Evolutionary conservation across 2,797 vertebrate species (phyloP).

Genomic region (Onychomys torridus): DNA sequence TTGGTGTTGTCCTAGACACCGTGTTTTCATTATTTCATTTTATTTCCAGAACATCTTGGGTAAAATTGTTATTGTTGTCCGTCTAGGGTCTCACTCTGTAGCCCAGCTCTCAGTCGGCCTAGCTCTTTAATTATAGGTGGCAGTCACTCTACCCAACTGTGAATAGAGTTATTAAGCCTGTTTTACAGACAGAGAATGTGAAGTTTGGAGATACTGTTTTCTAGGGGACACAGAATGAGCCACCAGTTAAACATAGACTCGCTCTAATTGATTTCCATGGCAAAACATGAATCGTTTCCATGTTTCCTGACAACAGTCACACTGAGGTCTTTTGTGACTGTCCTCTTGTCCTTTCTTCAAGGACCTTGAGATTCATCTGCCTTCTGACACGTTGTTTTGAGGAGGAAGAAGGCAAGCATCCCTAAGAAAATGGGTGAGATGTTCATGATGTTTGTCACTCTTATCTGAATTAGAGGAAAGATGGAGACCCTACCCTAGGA

Average conservation of each 20-base stretch:
- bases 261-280: background rate
- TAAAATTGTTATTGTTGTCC: background rate
- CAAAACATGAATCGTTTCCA: background rate
- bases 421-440: background rate
- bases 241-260: background rate
- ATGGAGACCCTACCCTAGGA: background rate
- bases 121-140: background rate
- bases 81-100: background rate
- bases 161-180: background rate
- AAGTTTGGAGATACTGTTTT: background rate
- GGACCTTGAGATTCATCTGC: background rate
- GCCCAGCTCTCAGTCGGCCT: background rate
- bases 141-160: background rate
- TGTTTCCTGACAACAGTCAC: background rate
- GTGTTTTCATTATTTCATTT: conserved; percentile 3
- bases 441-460: background rate
- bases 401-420: background rate
- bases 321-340: background rate
- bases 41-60: conserved; percentile 3
- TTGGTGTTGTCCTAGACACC: background rate
- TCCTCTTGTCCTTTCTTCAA: background rate
- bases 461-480: background rate
- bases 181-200: conserved; percentile 24
- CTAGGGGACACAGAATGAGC: background rate
- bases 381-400: background rate